Evolutionary conservation across 53 echinoderm and acorn worm genomes (phyloP), one percentile per base, ranked within the genome.

Genomic region (Zoroaster sp.): DNA sequence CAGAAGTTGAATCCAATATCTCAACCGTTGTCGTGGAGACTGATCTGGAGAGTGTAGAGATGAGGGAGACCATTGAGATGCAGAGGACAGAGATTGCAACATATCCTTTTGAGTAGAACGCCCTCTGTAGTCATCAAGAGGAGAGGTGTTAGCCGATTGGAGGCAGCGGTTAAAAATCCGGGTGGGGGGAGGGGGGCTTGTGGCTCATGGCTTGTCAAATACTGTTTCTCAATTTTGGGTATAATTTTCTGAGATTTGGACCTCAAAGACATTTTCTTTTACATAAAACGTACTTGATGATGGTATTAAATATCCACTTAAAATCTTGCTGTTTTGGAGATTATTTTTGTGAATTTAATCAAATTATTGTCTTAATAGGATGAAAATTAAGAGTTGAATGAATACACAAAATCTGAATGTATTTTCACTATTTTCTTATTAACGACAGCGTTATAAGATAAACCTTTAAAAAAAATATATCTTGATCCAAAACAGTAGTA

Each of bases 1-100:
- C 92, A 34, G 96, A 96, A 49, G 92, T 43, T n/a, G 73, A 91
- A 49, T 65, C 80, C 35, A 96, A 96, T 82, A 83, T 94, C 32
- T 96, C 96, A 42, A 96, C 96, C 4, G 91, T 96, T 0, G 87
- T 96, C 38, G 91, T 96, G 4, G 96, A 96, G 40, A 91, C 88
- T 1, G 81, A 79, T 41, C 40, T 77, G 14, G 89, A 92, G 14
- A 55, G 35, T 36, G 41, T 69, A 47, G 78, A 92, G 36, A 46
- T 91, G 34, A 33, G 46, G 30, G 47, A 52, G 40, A 89, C 63
- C 18, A 41, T 91, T 13, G 92, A 97, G 30, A 76, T 67, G 8
- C 87, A 92, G 78, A 80, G 75, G 18, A 5, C 51, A 4, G 97
- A 97, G 47, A 71, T 95, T 31, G 89, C 77, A 42, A 83, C 90